Evolutionary conservation across 1,140 invertebrate genomes (phyloP), one percentile per base, ranked within the genome.

Genomic region (Olivierus martensii): DNA sequence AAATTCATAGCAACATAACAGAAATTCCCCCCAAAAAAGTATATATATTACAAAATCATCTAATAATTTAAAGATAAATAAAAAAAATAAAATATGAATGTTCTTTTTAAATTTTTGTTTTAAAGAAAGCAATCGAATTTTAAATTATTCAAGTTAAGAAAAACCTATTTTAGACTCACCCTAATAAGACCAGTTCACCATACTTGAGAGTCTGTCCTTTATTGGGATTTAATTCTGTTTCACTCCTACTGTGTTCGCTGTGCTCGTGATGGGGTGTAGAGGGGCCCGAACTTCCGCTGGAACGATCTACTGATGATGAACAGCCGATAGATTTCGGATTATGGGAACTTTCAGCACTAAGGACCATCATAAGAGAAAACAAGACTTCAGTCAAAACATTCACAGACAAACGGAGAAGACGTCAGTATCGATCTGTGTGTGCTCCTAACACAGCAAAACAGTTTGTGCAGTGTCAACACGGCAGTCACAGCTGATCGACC

Each of bases 181-280:
- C 88, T 67, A 91, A 78, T 71, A 92, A 89, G 67, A 91, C 84
- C 67, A 93, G 77, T 78, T 93, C 88, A 59, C 88, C 88, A 75
- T 90, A 93, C 3, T 51, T 57, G 18, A 53, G 42, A 12, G 51
- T 42, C 14, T 51, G 56, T n/a, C 51, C 56, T 15, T 37, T 50
- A 12, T 51, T 57, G 14, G 51, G 37, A n/a, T 50, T 35, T 36
- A 43, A 46, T 37, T 53, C 36, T 42, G 28, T 15, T 35, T 50
- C 55, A 45, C 37, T 50, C 14, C 35, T 42, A n/a, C 52, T 51
- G 17, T 56, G 54, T 17, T 56, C 54, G 42, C 39, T 17, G 9
- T 28, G 28, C 14, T 56, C 51, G 51, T 53, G 56, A 43, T 57
- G 51, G 22, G 56, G 56, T 1, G 56, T 57, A n/a, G 51, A 53